Conservation (phyloP, 2,888 invertebrate species). For the Pollenia griseotomentosa region DNA sequence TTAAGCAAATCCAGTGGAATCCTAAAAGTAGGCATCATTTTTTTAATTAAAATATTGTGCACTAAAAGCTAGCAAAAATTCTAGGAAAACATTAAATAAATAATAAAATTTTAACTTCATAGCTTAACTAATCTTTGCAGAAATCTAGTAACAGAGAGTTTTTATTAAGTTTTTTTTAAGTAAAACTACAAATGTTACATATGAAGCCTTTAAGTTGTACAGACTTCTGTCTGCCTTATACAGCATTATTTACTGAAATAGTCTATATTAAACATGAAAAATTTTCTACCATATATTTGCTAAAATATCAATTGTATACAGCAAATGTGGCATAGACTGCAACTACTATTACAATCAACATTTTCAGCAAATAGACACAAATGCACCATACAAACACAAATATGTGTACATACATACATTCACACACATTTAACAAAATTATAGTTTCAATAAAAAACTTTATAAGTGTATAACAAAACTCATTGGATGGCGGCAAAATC, state of each 20-base stretch:
- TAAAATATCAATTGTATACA: slow-evolving; percentile 53
- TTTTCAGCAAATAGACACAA: slow-evolving; percentile 26
- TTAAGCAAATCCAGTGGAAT: neutral
- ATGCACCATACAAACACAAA: neutral
- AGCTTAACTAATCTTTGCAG: too few species aligned
- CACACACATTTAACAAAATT: neutral
- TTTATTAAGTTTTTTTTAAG: neutral
- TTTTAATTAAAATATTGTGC: neutral
- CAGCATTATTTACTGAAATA: neutral
- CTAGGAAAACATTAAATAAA: too few species aligned
- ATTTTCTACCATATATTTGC: slow-evolving; percentile 32
- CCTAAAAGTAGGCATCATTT: slow-evolving; percentile 1
- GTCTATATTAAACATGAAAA: slow-evolving; percentile 43
- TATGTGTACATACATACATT: neutral
- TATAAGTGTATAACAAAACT: slow-evolving; percentile 34
- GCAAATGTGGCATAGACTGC: slow-evolving; percentile 58
- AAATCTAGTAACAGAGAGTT: too few species aligned
- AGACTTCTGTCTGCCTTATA: neutral
- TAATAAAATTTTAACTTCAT: too few species aligned
- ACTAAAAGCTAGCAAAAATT: too few species aligned
- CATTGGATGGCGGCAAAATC: slow-evolving; percentile 29
- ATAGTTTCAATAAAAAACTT: slow-evolving; percentile 11
- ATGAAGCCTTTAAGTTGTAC: neutral
- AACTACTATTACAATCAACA: slow-evolving; percentile 13
- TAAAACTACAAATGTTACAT: neutral